These are phyloP conservation scores for Ganaspis brasiliensis DNA, from an alignment of 2,888 invertebrate species.

Conservation along the genomic window DNA sequence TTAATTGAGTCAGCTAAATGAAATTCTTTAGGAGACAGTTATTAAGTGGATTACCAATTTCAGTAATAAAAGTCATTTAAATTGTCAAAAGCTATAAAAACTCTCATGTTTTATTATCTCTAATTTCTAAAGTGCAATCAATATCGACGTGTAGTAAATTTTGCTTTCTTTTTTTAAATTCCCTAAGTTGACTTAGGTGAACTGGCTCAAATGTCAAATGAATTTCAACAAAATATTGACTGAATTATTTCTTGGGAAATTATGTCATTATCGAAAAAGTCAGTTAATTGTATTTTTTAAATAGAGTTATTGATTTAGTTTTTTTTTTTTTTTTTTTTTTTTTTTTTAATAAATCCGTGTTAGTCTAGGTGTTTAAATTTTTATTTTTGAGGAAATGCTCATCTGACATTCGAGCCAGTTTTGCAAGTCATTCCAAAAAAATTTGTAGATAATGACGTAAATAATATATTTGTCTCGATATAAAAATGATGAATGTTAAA, in stretches of 20 bases:
- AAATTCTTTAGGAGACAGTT: constrained; percentile 24
- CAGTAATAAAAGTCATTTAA: neutral
- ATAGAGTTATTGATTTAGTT: no score
- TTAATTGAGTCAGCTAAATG: constrained; percentile 20
- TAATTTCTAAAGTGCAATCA: neutral
- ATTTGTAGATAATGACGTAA: no score
- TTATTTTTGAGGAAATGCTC: no score
- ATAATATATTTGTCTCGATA: no score
- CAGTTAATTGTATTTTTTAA: no score
- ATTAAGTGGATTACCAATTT: constrained; percentile 12
- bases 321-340: no score
- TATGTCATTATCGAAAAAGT: no score
- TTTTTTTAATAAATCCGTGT: no score
- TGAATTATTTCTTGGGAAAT: no score
- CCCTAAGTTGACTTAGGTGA: neutral
- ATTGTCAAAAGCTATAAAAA: constrained; percentile 14
- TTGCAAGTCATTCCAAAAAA: no score
- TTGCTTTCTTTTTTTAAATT: neutral
- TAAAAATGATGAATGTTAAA: neutral
- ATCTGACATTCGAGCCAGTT: no score
- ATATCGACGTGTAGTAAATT: constrained; percentile 5
- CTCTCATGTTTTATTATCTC: neutral
- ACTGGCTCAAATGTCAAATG: neutral
- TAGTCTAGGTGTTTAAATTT: no score
- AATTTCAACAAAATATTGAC: neutral